A percentile compares a stretch with the other conserved stretches of the same genome.
Conservation (phyloP, 2,888 invertebrate genomes). For the Actias luna region DNA sequence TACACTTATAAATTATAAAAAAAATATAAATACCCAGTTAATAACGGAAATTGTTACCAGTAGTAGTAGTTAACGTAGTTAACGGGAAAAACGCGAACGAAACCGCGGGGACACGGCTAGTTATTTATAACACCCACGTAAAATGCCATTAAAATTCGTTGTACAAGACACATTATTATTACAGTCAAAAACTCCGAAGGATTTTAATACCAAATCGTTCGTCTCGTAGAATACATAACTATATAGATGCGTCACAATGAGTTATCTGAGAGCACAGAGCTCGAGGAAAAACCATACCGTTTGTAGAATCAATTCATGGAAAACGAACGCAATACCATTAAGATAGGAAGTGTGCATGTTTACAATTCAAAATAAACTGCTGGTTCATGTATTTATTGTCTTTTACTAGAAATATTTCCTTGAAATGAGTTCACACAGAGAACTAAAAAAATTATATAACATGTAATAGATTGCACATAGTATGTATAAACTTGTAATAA, state of each 20-base stretch:
- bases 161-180: too few relatives aligned
- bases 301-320: slow-evolving; percentile 5
- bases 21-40: too few relatives aligned
- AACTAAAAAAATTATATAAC: background rate
- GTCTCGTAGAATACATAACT: background rate
- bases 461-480: too few relatives aligned
- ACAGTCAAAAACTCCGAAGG: too few relatives aligned
- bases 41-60: too few relatives aligned
- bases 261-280: background rate
- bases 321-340: background rate
- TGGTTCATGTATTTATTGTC: slow-evolving; percentile 3
- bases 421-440: background rate
- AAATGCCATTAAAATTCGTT: too few relatives aligned
- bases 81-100: too few relatives aligned
- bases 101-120: too few relatives aligned
- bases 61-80: too few relatives aligned
- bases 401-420: background rate
- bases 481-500: too few relatives aligned
- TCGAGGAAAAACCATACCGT: slow-evolving; percentile 11
- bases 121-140: too few relatives aligned
- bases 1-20: too few relatives aligned
- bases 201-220: background rate
- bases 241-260: slow-evolving; percentile 1
- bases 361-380: background rate
- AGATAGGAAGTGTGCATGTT: background rate